These are phyloP conservation scores for Megalurothrips usitatus DNA, from an alignment of 2,888 invertebrate genomes.

Conservation along the genomic window DNA sequence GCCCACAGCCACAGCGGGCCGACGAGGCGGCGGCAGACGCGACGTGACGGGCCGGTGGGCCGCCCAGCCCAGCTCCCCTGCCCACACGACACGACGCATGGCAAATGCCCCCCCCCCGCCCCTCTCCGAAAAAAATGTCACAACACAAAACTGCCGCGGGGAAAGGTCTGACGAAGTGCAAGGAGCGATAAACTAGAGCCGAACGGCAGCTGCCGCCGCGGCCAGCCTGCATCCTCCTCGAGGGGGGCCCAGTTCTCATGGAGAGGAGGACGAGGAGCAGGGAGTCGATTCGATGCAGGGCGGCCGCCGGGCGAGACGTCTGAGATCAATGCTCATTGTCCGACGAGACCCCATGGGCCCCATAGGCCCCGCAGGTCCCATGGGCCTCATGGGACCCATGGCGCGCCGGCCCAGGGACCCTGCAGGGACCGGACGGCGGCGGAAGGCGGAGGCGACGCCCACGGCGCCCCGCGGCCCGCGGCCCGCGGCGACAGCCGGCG, in stretches of 20 bases:
- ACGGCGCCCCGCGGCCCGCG: not conserved
- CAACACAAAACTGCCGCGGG: not conserved
- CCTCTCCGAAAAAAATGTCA: not conserved
- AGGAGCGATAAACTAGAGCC: not conserved
- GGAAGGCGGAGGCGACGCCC: not conserved
- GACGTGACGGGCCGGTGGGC: not conserved
- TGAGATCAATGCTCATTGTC: constrained; percentile 5
- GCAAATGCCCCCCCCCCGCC: not conserved
- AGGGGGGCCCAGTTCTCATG: not conserved
- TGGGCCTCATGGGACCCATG: not conserved
- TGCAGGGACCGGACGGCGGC: not conserved
- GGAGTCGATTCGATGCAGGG: not conserved
- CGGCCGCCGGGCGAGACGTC: not conserved
- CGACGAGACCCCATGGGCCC: not conserved
- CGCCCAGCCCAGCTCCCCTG: not conserved
- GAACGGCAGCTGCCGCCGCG: not conserved
- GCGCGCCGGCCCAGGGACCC: not conserved
- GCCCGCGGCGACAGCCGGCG: not conserved
- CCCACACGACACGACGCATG: not conserved
- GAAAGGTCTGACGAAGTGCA: not conserved
- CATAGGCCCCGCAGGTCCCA: not conserved
- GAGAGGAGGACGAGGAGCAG: not conserved
- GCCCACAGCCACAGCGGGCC: not conserved
- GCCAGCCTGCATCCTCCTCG: not conserved
- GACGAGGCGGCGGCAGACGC: not conserved